These are phyloP conservation scores for Falco columbarius DNA, from an alignment of 2,797 vertebrate species.

Conservation along the genomic window DNA sequence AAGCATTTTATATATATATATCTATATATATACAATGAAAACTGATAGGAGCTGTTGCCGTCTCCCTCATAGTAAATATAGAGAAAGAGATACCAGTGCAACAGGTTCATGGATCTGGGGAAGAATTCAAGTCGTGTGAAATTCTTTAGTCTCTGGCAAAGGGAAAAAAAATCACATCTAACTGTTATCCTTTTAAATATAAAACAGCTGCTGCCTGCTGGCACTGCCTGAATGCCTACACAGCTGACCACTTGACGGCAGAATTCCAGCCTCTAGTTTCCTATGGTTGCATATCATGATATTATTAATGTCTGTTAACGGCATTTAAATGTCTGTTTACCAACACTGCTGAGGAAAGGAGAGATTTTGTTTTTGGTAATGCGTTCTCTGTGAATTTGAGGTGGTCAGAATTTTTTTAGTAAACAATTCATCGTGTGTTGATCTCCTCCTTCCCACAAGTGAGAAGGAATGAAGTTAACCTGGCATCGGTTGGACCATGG, in stretches of 20 bases:
- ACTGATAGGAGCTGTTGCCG: constrained; percentile 4
- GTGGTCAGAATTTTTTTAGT: neutral
- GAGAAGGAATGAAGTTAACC: neutral
- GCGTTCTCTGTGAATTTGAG: neutral
- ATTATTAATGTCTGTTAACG: neutral
- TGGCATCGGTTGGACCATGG: neutral
- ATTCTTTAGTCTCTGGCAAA: constrained; percentile 34
- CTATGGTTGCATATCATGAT: neutral
- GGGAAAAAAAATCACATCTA: constrained; percentile 20
- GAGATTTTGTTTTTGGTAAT: neutral
- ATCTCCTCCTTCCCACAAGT: neutral
- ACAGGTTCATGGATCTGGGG: constrained; percentile 30
- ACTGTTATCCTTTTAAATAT: constrained; percentile 18
- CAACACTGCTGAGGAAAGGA: neutral
- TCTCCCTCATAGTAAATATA: constrained; percentile 27
- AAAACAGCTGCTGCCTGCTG: constrained; percentile 51
- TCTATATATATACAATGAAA: neutral
- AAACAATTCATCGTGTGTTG: neutral
- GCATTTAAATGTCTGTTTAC: neutral
- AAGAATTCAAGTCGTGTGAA: constrained; percentile 18
- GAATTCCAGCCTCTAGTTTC: neutral
- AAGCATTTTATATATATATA: neutral
- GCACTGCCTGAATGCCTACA: neutral
- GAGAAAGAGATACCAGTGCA: constrained; percentile 32
- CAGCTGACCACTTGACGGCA: constrained; percentile 36